Conservation (phyloP, 2,888 invertebrate species). For the Tipula unca region DNA sequence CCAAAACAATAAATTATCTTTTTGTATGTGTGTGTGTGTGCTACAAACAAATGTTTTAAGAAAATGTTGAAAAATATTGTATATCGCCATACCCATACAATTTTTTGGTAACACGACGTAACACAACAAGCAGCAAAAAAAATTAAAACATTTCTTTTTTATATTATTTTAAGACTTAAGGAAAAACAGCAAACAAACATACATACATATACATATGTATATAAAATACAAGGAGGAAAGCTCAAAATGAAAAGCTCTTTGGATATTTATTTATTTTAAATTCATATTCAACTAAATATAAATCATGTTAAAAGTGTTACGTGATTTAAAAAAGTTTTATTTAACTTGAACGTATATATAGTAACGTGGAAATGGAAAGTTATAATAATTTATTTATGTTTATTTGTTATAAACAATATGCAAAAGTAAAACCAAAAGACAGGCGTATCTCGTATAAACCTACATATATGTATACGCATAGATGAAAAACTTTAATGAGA, state of each 20-base stretch:
- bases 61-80: neutral
- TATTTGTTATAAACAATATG: neutral
- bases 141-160: neutral
- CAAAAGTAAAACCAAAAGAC: neutral
- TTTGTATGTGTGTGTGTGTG: neutral
- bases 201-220: neutral
- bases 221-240: neutral
- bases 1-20: neutral
- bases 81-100: neutral
- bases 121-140: neutral
- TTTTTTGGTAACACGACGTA: neutral
- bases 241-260: conserved; percentile 8
- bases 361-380: neutral
- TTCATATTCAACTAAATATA: conserved; percentile 14
- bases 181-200: neutral
- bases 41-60: conserved; percentile 3
- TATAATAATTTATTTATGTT: neutral
- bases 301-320: conserved; percentile 8
- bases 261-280: neutral
- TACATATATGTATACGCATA: neutral
- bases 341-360: neutral
- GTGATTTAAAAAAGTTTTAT: conserved; percentile 9
- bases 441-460: neutral
- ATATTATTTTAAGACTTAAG: neutral
- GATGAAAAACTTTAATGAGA: conserved; percentile 8